Conservation (phyloP, 2,113 vertebrate species). For the Hippocampus zosterae region DNA sequence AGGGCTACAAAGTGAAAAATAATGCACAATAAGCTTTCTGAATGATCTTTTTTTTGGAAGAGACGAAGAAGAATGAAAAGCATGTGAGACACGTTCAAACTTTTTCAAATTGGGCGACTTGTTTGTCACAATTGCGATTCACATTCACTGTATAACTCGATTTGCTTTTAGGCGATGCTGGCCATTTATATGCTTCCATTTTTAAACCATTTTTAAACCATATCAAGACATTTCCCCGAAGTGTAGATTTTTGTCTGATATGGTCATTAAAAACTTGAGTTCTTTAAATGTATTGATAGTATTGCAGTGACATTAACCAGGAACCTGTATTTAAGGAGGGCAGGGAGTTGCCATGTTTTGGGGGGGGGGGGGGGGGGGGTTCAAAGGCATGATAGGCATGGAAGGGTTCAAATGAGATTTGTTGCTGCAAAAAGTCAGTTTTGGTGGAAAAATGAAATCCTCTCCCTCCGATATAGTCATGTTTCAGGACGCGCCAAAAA, state of each 20-base stretch:
- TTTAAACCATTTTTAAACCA: background rate
- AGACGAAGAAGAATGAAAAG: background rate
- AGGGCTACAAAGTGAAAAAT: background rate
- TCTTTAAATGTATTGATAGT: too few species aligned
- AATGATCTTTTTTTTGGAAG: background rate
- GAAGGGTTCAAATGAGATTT: too few species aligned
- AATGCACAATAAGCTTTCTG: background rate
- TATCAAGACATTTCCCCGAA: background rate
- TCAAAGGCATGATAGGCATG: too few species aligned
- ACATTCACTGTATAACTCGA: background rate
- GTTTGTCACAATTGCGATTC: background rate
- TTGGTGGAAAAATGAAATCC: too few species aligned
- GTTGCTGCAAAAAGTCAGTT: too few species aligned
- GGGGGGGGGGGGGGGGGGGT: too few species aligned
- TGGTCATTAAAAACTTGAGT: too few species aligned
- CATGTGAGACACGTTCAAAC: background rate
- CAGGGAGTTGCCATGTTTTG: too few species aligned
- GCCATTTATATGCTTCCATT: background rate
- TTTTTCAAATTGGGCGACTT: background rate
- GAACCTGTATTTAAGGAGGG: too few species aligned
- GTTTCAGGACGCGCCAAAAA: too few species aligned
- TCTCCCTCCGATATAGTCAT: too few species aligned
- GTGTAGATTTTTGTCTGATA: background rate
- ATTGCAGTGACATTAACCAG: too few species aligned
- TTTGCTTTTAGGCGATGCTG: background rate